A percentile compares a stretch with the other conserved stretches of the same genome.
phyloP scores from a whole-genome alignment of 2,113 vertebrate genomes.

The Poeciliopsis prolifica region DNA sequence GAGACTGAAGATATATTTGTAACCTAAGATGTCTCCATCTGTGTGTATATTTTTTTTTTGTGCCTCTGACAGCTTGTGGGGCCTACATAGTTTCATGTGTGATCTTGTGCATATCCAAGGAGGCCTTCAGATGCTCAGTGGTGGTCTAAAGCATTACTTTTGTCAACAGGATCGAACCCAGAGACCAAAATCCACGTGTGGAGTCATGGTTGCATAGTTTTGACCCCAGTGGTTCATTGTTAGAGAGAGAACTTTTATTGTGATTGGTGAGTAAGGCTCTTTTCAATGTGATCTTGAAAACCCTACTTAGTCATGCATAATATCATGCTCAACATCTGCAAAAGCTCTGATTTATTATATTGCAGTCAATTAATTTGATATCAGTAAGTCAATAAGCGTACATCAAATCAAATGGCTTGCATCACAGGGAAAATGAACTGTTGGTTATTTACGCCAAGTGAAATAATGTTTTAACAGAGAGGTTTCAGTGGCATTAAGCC shows the following conservation, averaged over 20 bases:
- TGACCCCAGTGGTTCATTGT: conserved; percentile 48
- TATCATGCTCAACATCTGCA: conserved; percentile 30
- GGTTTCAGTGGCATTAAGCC: conserved; percentile 48
- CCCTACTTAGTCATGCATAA: neutral
- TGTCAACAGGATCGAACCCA: conserved; percentile 61
- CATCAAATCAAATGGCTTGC: conserved; percentile 24
- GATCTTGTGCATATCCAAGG: conserved; percentile 42
- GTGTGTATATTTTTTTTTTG: neutral
- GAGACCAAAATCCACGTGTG: conserved; percentile 25
- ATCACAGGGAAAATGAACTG: conserved; percentile 45
- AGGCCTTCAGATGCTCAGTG: conserved; percentile 29
- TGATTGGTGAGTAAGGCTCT: conserved; percentile 44
- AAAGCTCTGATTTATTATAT: conserved; percentile 14
- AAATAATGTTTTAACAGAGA: conserved; percentile 23
- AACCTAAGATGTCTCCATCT: conserved; percentile 55
- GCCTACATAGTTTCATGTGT: conserved; percentile 10
- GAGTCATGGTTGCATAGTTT: conserved; percentile 38
- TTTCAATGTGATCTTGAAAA: conserved; percentile 10
- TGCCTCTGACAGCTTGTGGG: conserved; percentile 30
- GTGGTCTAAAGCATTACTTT: conserved; percentile 52
- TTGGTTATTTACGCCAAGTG: conserved; percentile 17
- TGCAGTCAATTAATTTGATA: conserved; percentile 49
- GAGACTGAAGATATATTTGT: conserved; percentile 40
- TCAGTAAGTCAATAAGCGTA: conserved; percentile 42
- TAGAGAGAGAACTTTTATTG: conserved; percentile 26